These are phyloP conservation scores for Diorhabda elongata DNA, from an alignment of 1,140 invertebrate species.

Conservation along the genomic window DNA sequence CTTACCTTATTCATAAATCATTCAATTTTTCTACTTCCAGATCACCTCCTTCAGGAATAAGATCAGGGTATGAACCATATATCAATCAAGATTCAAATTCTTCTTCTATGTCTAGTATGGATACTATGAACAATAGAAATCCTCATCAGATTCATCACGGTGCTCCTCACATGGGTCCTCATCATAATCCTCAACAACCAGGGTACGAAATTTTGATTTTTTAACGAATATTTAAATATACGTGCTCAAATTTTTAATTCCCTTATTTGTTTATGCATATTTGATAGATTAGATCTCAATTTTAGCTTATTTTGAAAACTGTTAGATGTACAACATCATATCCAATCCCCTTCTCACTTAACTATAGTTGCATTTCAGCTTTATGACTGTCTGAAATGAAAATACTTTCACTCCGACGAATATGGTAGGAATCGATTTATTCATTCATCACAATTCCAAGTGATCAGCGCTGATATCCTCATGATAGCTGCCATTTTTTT, in stretches of 20 bases:
- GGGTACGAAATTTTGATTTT: neutral
- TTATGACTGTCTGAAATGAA: too few species aligned
- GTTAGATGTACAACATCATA: too few species aligned
- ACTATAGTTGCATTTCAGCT: too few species aligned
- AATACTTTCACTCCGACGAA: too few species aligned
- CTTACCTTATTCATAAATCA: neutral
- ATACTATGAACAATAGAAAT: conserved; percentile 56
- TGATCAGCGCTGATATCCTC: neutral
- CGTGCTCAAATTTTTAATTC: too few species aligned
- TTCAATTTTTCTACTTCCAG: conserved; percentile 43
- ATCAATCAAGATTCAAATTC: conserved; percentile 68
- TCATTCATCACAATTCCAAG: neutral
- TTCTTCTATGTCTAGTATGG: conserved; percentile 68
- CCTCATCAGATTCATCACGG: conserved; percentile 44
- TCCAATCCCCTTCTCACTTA: too few species aligned
- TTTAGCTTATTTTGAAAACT: too few species aligned
- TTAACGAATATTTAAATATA: too few species aligned
- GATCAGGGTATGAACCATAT: conserved; percentile 58
- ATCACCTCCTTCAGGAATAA: conserved; percentile 50
- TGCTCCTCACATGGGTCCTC: conserved; percentile 37
- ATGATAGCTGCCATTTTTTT: neutral
- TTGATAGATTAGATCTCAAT: too few species aligned
- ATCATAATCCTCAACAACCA: conserved; percentile 45
- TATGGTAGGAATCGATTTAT: too few species aligned
- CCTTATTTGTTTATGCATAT: too few species aligned